Evolutionary conservation across 2,113 vertebrate genomes (phyloP).

Genomic region (Gymnocephalus cernua): DNA sequence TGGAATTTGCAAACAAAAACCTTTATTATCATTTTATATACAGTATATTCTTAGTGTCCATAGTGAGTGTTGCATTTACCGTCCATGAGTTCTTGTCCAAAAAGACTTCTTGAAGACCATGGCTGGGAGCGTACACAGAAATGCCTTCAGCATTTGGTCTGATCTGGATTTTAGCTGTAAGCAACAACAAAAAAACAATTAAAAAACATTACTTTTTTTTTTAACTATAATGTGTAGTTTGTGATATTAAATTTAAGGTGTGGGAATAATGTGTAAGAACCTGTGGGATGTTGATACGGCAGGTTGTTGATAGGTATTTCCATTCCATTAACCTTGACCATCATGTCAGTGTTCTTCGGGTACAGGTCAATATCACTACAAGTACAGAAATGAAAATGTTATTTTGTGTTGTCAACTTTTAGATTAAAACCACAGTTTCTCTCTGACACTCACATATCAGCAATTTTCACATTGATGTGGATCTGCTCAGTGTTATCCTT

Average conservation of each 20-base stretch:
- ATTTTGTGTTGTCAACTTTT: not conserved
- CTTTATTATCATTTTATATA: not conserved
- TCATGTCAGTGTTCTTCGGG: constrained; percentile 29
- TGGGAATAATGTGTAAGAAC: constrained; percentile 20
- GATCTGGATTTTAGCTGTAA: constrained; percentile 71
- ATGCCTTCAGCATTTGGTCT: constrained; percentile 60
- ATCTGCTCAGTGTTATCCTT: constrained; percentile 71
- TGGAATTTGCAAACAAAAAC: no score
- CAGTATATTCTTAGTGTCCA: not conserved
- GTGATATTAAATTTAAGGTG: not conserved
- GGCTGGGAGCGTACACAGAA: constrained; percentile 63
- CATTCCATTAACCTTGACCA: constrained; percentile 75
- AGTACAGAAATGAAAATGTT: not conserved
- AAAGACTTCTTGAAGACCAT: constrained; percentile 79
- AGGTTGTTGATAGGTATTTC: constrained; percentile 69
- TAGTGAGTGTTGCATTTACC: constrained; percentile 47
- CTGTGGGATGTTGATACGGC: constrained; percentile 74
- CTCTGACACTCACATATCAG: constrained; percentile 82
- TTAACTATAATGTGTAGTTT: not conserved
- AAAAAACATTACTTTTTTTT: not conserved
- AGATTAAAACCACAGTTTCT: not conserved
- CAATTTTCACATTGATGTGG: constrained; percentile 82
- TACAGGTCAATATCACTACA: constrained; percentile 75
- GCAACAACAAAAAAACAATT: constrained; percentile 4
- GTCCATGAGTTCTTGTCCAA: constrained; percentile 60